Evolutionary conservation across 2,888 invertebrate genomes (phyloP).

Genomic region (Syritta pipiens): DNA sequence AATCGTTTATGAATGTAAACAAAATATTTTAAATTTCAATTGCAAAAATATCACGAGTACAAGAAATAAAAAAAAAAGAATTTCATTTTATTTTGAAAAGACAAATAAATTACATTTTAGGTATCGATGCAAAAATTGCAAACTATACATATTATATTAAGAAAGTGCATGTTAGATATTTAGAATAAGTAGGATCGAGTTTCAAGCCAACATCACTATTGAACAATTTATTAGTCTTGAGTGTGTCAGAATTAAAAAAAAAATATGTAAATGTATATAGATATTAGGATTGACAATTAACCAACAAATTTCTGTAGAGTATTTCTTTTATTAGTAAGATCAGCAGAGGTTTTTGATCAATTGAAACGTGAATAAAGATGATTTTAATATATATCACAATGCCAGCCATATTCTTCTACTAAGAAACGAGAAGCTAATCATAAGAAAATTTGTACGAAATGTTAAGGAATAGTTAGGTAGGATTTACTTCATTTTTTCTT

Average conservation of each 20-base stretch:
- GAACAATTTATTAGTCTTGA: conserved; percentile 57
- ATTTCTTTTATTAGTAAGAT: conserved; percentile 30
- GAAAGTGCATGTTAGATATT: conserved; percentile 46
- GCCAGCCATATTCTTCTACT: conserved; percentile 67
- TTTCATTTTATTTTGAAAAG: conserved; percentile 14
- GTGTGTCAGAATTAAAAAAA: conserved; percentile 60
- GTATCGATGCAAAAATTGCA: conserved; percentile 13
- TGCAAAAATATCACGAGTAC: conserved; percentile 38
- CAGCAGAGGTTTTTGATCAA: conserved; percentile 47
- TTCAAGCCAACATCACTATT: conserved; percentile 3
- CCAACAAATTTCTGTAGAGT: conserved; percentile 32
- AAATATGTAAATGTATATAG: conserved; percentile 20
- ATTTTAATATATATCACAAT: conserved; percentile 61
- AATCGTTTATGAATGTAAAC: conserved; percentile 30
- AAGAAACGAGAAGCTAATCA: conserved; percentile 48
- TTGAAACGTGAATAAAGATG: conserved; percentile 24
- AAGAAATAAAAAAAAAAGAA: conserved; percentile 18
- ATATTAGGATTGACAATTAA: conserved; percentile 56
- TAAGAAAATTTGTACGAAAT: conserved; percentile 31
- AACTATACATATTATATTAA: conserved; percentile 2
- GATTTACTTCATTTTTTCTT: too few relatives aligned
- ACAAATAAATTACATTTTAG: conserved; percentile 19
- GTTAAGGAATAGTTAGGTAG: conserved; percentile 4
- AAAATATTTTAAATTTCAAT: conserved; percentile 27
- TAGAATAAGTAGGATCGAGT: conserved; percentile 58